Conservation (phyloP, 2,113 vertebrate species). For the Chaetops frenatus region DNA sequence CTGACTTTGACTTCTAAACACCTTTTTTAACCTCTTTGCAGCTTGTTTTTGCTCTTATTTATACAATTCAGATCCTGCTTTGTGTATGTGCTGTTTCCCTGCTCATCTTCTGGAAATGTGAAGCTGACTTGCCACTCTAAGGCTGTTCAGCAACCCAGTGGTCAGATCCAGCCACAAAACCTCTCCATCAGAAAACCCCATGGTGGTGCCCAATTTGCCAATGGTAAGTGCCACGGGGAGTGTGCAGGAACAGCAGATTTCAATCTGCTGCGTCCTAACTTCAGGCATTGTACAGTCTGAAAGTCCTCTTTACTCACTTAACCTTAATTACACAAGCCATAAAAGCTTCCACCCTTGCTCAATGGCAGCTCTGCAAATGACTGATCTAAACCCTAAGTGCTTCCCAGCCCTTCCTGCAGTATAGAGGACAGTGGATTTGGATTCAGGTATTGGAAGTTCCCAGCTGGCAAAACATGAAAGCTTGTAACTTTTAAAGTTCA, state of each 20-base stretch:
- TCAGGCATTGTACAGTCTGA: background rate
- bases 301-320: background rate
- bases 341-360: background rate
- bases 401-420: fast-evolving
- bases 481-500: background rate
- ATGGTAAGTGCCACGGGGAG: background rate
- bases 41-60: background rate
- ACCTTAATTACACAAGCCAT: background rate
- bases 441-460: background rate
- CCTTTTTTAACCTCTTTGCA: background rate
- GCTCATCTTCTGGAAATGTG: background rate
- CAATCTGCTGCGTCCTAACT: fast-evolving
- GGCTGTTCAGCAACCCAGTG: background rate
- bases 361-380: background rate
- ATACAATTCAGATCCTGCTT: background rate
- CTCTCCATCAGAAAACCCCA: background rate
- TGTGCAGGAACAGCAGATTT: background rate
- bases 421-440: background rate
- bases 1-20: background rate
- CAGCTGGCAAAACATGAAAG: background rate
- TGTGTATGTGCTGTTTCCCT: background rate
- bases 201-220: background rate
- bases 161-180: background rate
- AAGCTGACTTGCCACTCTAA: background rate
- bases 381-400: background rate